A percentile compares a stretch with the other conserved stretches of the same genome.
Conservation (phyloP, 1,140 invertebrate genomes). For the Drosophila ohnishii region DNA sequence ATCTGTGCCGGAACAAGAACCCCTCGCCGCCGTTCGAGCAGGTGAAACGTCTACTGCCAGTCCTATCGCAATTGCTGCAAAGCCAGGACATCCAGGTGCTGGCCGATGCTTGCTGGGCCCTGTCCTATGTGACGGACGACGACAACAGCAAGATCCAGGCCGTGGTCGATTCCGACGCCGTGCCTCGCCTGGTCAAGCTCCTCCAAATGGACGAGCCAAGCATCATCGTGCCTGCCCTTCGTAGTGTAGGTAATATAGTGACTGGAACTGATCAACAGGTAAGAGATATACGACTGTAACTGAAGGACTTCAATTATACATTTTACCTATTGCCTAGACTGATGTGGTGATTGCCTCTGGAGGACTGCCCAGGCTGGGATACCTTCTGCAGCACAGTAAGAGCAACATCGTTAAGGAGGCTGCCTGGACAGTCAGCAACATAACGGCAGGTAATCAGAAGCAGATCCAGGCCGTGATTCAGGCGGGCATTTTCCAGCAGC, state of each 20-base stretch:
- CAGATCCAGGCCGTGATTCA: conserved; percentile 98
- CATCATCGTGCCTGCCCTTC: conserved; percentile 94
- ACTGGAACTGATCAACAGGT: conserved; percentile 91
- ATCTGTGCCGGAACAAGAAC: conserved; percentile 96
- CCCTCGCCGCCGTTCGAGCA: conserved; percentile 91
- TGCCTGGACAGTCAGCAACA: conserved; percentile 99
- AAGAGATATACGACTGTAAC: conserved; percentile 7
- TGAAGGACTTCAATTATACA: background rate
- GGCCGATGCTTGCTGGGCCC: conserved; percentile 97
- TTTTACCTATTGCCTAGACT: conserved; percentile 93
- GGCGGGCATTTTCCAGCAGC: conserved; percentile 84
- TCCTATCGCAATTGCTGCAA: conserved; percentile 90
- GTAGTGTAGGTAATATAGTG: conserved; percentile 94
- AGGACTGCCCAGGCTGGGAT: conserved; percentile 88
- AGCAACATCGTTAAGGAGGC: conserved; percentile 94
- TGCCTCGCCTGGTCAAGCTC: conserved; percentile 90
- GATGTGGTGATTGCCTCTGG: conserved; percentile 93
- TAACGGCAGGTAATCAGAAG: conserved; percentile 96
- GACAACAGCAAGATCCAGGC: conserved; percentile 96
- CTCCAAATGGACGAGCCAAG: conserved; percentile 88
- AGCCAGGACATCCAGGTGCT: conserved; percentile 90
- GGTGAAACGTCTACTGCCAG: conserved; percentile 91
- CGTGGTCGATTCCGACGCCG: conserved; percentile 89
- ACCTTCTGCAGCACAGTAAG: conserved; percentile 90
- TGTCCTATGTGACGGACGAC: conserved; percentile 98